phyloP scores from a whole-genome alignment of 2,113 vertebrate species.

The Oreochromis aureus region DNA sequence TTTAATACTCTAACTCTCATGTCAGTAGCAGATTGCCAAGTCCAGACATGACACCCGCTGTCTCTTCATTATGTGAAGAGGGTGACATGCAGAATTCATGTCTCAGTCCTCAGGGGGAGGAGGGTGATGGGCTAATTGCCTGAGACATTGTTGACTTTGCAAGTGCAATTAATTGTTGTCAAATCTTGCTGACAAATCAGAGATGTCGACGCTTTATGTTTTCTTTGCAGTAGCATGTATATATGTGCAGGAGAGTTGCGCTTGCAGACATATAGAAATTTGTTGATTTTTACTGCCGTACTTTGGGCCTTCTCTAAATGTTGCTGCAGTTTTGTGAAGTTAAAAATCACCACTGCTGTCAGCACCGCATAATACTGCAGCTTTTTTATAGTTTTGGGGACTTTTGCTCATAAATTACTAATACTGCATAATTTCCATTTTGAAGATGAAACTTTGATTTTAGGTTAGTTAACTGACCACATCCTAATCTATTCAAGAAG shows the following conservation, averaged over 20 bases:
- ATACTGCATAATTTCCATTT: background rate
- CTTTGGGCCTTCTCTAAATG: background rate
- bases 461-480: background rate
- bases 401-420: background rate
- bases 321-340: background rate
- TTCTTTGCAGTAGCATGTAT: background rate
- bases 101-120: background rate
- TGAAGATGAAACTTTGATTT: background rate
- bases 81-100: constrained; percentile 30
- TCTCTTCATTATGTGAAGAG: constrained; percentile 53
- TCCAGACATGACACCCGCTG: constrained; percentile 51
- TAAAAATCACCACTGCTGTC: background rate
- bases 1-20: constrained; percentile 76
- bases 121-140: background rate
- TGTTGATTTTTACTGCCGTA: background rate
- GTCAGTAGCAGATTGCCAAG: constrained; percentile 46
- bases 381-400: background rate
- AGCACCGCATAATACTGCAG: background rate
- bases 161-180: constrained; percentile 15
- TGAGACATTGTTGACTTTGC: constrained; percentile 12
- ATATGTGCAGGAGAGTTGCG: background rate
- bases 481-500: background rate
- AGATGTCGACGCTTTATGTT: background rate
- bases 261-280: background rate
- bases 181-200: background rate